Evolutionary conservation across 37 sponge, comb jelly and placozoan species (phyloP).

Genomic region (Aplysina aerophoba): DNA sequence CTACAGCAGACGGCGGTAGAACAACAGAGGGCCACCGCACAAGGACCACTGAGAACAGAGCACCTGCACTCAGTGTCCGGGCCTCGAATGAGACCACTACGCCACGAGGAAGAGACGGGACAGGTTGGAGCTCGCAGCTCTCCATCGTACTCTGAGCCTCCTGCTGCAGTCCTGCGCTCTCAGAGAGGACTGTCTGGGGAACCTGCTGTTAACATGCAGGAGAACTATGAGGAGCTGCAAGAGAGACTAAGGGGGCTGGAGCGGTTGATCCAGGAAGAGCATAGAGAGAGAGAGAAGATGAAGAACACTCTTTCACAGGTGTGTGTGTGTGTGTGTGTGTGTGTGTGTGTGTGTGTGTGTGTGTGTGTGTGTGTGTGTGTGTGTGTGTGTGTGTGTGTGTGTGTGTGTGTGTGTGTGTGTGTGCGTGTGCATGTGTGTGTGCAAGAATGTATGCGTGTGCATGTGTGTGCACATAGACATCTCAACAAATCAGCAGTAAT

Average conservation of each 20-base stretch:
- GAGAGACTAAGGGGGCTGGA: conserved; percentile 12
- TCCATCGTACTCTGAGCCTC: neutral
- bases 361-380: neutral
- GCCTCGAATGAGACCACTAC: neutral
- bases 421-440: too few relatives aligned
- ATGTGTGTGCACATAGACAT: too few relatives aligned
- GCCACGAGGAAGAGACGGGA: neutral
- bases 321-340: neutral
- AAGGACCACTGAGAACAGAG: too few relatives aligned
- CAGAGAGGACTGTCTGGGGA: too few relatives aligned
- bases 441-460: too few relatives aligned
- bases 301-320: neutral
- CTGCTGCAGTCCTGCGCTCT: too few relatives aligned
- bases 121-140: neutral
- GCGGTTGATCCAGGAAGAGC: conserved; percentile 1
- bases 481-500: too few relatives aligned
- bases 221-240: neutral
- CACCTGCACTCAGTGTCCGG: too few relatives aligned
- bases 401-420: too few relatives aligned
- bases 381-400: too few relatives aligned
- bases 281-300: conserved; percentile 1
- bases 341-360: neutral
- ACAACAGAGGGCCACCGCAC: too few relatives aligned
- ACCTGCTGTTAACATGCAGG: neutral
- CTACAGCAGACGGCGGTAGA: conserved; percentile 10